phyloP scores from a whole-genome alignment of 1,140 invertebrate genomes.

The Procambarus clarkii region DNA sequence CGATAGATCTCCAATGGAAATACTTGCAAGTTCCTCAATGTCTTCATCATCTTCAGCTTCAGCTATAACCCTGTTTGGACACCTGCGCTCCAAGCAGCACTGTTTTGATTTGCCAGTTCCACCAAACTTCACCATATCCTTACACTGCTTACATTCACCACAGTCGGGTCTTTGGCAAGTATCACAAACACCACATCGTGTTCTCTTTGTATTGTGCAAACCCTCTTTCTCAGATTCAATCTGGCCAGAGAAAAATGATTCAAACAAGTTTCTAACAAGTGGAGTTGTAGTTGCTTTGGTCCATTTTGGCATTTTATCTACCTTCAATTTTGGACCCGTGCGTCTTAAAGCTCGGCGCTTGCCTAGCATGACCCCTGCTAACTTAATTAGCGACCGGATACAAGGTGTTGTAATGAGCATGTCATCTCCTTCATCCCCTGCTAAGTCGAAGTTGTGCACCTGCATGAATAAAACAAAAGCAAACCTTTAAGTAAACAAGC shows the following conservation, averaged over 20 bases:
- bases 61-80: constrained; percentile 74
- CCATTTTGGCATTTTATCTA: constrained; percentile 76
- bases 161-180: constrained; percentile 85
- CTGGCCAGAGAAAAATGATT: constrained; percentile 87
- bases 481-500: background rate
- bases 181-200: constrained; percentile 85
- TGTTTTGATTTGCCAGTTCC: constrained; percentile 84
- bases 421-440: constrained; percentile 79
- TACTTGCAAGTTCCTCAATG: constrained; percentile 78
- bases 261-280: constrained; percentile 87
- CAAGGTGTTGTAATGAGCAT: constrained; percentile 85
- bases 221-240: constrained; percentile 77
- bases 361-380: constrained; percentile 86
- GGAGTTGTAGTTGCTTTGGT: constrained; percentile 90
- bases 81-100: constrained; percentile 83
- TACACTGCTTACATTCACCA: constrained; percentile 82
- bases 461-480: constrained; percentile 22
- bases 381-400: constrained; percentile 85
- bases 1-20: constrained; percentile 44
- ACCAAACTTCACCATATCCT: constrained; percentile 86
- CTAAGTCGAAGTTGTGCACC: constrained; percentile 73
- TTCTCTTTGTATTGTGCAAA: background rate
- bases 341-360: constrained; percentile 77
- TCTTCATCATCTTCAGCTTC: constrained; percentile 79
- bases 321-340: constrained; percentile 59